Percentiles rank a stretch among this genome's conserved stretches.
These are phyloP conservation scores for Eutrigla gurnardus DNA, from an alignment of 2,797 vertebrate species.

Conservation along the genomic window DNA sequence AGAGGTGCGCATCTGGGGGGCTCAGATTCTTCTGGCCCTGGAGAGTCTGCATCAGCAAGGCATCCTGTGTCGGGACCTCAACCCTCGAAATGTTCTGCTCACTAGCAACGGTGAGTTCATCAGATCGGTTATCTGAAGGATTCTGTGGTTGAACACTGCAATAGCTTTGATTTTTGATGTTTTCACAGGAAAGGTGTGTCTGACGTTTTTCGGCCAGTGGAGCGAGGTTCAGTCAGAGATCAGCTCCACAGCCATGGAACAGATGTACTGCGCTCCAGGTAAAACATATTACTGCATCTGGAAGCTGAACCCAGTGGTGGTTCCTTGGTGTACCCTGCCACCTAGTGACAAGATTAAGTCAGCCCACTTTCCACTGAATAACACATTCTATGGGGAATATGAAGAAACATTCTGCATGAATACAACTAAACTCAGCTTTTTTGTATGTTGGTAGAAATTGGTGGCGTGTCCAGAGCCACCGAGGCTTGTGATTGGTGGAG, in stretches of 20 bases:
- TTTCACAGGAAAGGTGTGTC: slow-evolving; percentile 89
- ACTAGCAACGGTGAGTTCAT: slow-evolving; percentile 87
- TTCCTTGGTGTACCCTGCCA: slow-evolving; percentile 54
- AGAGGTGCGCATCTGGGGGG: slow-evolving; percentile 92
- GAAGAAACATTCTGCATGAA: neutral
- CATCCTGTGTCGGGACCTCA: slow-evolving; percentile 94
- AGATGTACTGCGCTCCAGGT: slow-evolving; percentile 98
- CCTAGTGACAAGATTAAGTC: slow-evolving; percentile 63
- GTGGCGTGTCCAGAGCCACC: slow-evolving; percentile 88
- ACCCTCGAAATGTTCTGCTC: slow-evolving; percentile 93
- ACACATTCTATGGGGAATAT: neutral
- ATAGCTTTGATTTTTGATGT: slow-evolving; percentile 32
- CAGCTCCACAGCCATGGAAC: slow-evolving; percentile 86
- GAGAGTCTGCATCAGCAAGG: slow-evolving; percentile 96
- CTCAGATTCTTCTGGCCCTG: slow-evolving; percentile 92
- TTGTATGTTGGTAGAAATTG: slow-evolving; percentile 88
- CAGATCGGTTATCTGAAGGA: neutral
- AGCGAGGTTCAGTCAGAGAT: slow-evolving; percentile 93
- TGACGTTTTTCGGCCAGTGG: slow-evolving; percentile 99
- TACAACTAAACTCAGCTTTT: neutral
- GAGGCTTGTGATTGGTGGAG: slow-evolving; percentile 99
- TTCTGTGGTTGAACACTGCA: neutral
- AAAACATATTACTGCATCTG: slow-evolving; percentile 15
- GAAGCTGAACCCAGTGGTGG: neutral
- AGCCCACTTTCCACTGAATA: neutral